Base-by-base conservation (phyloP, 2,888 invertebrate genomes). In the Pseudanteris insignis region DNA sequence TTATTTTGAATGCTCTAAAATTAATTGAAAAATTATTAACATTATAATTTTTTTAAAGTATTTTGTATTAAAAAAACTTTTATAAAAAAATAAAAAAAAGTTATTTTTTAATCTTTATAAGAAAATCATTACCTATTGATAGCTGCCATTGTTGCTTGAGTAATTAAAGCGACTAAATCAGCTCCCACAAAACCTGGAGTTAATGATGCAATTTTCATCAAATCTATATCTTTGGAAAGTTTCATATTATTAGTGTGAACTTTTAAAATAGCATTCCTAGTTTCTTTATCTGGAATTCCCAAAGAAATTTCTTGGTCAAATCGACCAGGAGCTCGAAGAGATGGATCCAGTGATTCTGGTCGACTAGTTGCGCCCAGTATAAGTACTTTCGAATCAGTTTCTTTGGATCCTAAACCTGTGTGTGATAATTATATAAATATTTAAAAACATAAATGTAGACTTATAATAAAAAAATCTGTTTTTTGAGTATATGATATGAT, bases 141-240 rank as follows among this genome's bases (percentile, higher is more conserved):
- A 2, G 53, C 60, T 10, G 53, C 32, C 47, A 47, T 53, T 6
- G 43, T 13, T 15, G 97, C 94, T 81, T 95, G 93, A 63, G 92
- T 86, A 0, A 91, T 88, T 44, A 97, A 83, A 0, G 93, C 89
- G 78, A 89, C 86, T 67, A 99, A 82, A 84, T 99, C 96, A 2
- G 94, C 96, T 8, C 96, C 98, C 24, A 97, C 97, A 83, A 89
- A 98, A 0, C 98, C 98, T 0, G 98, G 98, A 4, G 96, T 96
- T 40, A 90, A 83, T 70, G 89, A 87, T 13, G 96, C 94, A 62
- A 98, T 81, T 38, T 83, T 81, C 48, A 85, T 82, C 72, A 89
- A 87, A 76, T 90, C 87, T 67, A 96, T 86, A 69, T 88, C 86
- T 1, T 86, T 81, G 57, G 85, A 83, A 33, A 96, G 79, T 44